A percentile compares a stretch with the other conserved stretches of the same genome.
These are phyloP conservation scores for Agrotis puta DNA, from an alignment of 2,888 invertebrate species.

Conservation along the genomic window DNA sequence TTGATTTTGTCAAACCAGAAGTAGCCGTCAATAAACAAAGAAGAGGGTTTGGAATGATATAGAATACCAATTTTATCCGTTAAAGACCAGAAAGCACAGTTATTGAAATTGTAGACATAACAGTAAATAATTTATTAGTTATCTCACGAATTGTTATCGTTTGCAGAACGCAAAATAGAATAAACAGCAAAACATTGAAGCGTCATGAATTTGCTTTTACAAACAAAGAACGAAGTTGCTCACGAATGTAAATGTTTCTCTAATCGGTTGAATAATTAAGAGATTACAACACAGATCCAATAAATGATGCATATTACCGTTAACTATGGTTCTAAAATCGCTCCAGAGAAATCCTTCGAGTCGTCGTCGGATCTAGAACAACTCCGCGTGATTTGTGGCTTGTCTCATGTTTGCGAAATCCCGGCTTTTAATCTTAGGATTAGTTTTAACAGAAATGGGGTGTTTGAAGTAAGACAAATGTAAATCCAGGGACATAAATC, in stretches of 20 bases:
- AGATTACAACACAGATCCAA: conserved; percentile 38
- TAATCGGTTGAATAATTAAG: conserved; percentile 54
- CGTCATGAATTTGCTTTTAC: conserved; percentile 31
- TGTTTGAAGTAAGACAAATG: conserved; percentile 73
- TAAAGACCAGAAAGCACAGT: not conserved
- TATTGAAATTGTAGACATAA: not conserved
- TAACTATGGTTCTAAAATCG: conserved; percentile 37
- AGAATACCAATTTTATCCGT: too few species aligned
- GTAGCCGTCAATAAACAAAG: too few species aligned
- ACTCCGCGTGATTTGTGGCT: conserved; percentile 50
- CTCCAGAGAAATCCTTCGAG: conserved; percentile 42
- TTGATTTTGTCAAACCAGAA: too few species aligned
- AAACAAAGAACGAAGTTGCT: conserved; percentile 37
- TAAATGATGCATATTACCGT: conserved; percentile 48
- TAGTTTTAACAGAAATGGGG: conserved; percentile 71
- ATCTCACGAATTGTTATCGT: conserved; percentile 13
- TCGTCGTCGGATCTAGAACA: conserved; percentile 40
- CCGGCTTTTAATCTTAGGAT: conserved; percentile 69
- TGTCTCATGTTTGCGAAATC: conserved; percentile 61
- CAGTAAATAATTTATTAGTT: not conserved
- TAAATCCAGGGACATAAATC: conserved; percentile 74
- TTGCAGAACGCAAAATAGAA: conserved; percentile 24
- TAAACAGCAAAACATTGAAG: conserved; percentile 20
- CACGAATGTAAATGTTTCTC: conserved; percentile 45
- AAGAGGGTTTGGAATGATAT: too few species aligned